Percentiles rank a stretch among this genome's conserved stretches.
Conservation (phyloP, 2,113 vertebrate genomes). For the Cynoglossus semilaevis region DNA sequence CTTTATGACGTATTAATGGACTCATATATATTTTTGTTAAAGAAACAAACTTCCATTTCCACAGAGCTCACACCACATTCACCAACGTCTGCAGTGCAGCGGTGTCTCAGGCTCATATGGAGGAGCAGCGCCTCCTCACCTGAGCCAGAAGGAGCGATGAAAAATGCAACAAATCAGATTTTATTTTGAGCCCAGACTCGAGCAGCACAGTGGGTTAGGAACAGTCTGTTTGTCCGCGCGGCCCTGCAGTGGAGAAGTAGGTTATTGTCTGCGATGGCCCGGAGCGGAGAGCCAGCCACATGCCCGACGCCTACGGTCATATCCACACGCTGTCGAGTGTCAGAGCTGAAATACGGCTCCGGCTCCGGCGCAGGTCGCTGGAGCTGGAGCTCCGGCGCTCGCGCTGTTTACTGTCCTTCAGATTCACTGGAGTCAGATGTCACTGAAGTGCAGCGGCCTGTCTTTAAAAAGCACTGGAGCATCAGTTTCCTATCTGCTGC, state of each 20-base stretch:
- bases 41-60: no score
- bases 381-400: no score
- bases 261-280: constrained; percentile 65
- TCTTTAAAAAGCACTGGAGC: background rate
- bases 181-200: constrained; percentile 24
- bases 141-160: background rate
- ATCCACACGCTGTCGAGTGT: constrained; percentile 54
- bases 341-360: constrained; percentile 15
- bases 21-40: no score
- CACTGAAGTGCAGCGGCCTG: background rate
- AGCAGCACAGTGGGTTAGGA: constrained; percentile 35
- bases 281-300: constrained; percentile 54
- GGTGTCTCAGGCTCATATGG: no score
- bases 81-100: no score
- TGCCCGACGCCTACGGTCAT: constrained; percentile 63
- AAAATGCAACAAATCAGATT: constrained; percentile 14
- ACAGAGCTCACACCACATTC: no score
- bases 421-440: background rate
- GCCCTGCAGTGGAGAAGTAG: constrained; percentile 58
- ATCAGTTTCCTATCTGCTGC: background rate
- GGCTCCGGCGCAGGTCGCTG: background rate
- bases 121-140: no score
- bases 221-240: constrained; percentile 18
- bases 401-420: background rate
- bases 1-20: no score